Evolutionary conservation across 92 coral and sea anemone genomes (phyloP), one percentile per base, ranked within the genome.

Genomic region (Palythoa caribaeorum): DNA sequence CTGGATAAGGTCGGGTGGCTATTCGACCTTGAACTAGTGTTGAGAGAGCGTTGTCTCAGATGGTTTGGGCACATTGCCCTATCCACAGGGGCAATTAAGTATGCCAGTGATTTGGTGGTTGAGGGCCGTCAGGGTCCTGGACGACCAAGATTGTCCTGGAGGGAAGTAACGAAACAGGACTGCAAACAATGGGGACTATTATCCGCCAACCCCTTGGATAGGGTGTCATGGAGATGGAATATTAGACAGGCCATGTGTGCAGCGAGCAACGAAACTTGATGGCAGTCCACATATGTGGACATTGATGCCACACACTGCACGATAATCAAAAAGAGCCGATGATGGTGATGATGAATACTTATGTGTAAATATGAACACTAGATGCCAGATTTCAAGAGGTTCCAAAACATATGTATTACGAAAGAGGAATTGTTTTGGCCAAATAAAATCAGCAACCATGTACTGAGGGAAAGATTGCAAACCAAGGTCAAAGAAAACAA

Each of bases 101-200:
- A n/a, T n/a, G n/a, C n/a, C n/a, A n/a, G n/a, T n/a, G n/a, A n/a
- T n/a, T n/a, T n/a, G n/a, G n/a, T n/a, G n/a, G n/a, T n/a, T n/a
- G n/a, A n/a, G n/a, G n/a, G n/a, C n/a, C n/a, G n/a, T n/a, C n/a
- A n/a, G n/a, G n/a, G n/a, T n/a, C 81, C 81, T 77, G 68, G 81
- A 77, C 68, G 81, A 77, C 81, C 81, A 39, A 77, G 66, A 77
- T 53, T 77, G 81, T 77, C 81, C 81, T 77, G 81, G 81, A 77
- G 81, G 81, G 65, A 77, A 76, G 80, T 74, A 87, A 81, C 8
- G 47, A 83, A 54, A 87, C 88, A n/a, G 88, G 84, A 52, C 84
- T 80, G 88, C 78, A 90, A 52, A 72, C 52, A 72, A 72, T 72
- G 77, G 52, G 77, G 77, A 72, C 77, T 37, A 72, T 72, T 72